Base-by-base conservation (phyloP, 2,888 invertebrate species). In the Drosophila colorata region DNA sequence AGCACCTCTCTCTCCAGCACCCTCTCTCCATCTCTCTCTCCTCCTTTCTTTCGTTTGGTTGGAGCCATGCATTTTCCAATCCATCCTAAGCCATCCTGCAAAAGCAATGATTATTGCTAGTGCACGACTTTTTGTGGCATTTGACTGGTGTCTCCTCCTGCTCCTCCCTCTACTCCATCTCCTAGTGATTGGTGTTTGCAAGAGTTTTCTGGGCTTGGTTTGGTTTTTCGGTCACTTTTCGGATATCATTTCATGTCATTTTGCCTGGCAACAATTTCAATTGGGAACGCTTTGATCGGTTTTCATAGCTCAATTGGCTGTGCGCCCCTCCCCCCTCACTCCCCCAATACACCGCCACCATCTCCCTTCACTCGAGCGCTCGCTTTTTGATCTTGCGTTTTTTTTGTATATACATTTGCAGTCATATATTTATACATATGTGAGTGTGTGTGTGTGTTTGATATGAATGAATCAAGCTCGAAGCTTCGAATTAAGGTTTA, bases 401-500 rank as follows among this genome's bases (percentile, higher is more conserved):
- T 65, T 67, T 65, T 61, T 69, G 61, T 68, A 67, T 67, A 60
- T 18, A 67, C 40, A 58, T 63, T 59, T 67, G 48, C 38, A 52
- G 48, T 56, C n/a, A n/a, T n/a, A n/a, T n/a, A n/a, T n/a, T n/a
- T n/a, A n/a, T n/a, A n/a, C n/a, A n/a, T n/a, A n/a, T n/a, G n/a
- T n/a, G n/a, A n/a, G n/a, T 59, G 49, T 57, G 41, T 51, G 28
- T 55, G 20, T 56, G 43, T 48, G 6, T 58, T 28, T 40, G 43
- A 69, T 80, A 74, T 82, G 82, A 85, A 85, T 83, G 83, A 83
- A 84, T 85, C 83, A 83, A 83, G 83, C 82, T 80, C 38, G 60
- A 66, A 80, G 83, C 80, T 77, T 83, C 79, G 74, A 83, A 85
- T 84, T 84, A 84, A 85, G 83, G 83, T 84, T 84, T 84, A 85